Evolutionary conservation across 1,140 invertebrate species (phyloP).

Genomic region (Lanistes nyassanus): DNA sequence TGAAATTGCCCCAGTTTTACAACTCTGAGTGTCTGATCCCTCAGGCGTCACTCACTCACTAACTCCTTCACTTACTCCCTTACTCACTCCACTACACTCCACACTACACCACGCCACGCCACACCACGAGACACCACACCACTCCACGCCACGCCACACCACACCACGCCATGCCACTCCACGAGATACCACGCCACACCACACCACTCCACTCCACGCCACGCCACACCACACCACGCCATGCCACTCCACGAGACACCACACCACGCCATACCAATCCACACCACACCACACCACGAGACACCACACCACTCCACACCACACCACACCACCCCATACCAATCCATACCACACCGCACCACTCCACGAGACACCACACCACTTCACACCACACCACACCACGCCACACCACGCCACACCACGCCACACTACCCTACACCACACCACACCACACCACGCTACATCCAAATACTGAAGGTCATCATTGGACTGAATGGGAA

Average conservation of each 20-base stretch:
- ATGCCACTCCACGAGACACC: background rate
- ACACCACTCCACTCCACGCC: background rate
- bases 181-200: background rate
- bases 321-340: background rate
- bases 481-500: no score
- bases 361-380: background rate
- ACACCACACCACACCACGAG: background rate
- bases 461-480: no score
- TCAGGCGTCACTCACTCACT: constrained; percentile 1
- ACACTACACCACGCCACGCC: background rate
- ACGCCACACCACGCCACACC: background rate
- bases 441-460: background rate
- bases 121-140: background rate
- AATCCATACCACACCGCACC: background rate
- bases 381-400: background rate
- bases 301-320: constrained; percentile 3
- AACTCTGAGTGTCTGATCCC: background rate
- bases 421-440: background rate
- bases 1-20: background rate
- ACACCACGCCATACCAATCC: background rate
- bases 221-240: background rate
- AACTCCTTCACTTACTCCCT: constrained; percentile 10
- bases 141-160: constrained; percentile 7
- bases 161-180: background rate
- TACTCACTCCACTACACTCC: constrained; percentile 2